phyloP scores from a whole-genome alignment of 2,888 invertebrate species.

The Eristalinus aeneus region DNA sequence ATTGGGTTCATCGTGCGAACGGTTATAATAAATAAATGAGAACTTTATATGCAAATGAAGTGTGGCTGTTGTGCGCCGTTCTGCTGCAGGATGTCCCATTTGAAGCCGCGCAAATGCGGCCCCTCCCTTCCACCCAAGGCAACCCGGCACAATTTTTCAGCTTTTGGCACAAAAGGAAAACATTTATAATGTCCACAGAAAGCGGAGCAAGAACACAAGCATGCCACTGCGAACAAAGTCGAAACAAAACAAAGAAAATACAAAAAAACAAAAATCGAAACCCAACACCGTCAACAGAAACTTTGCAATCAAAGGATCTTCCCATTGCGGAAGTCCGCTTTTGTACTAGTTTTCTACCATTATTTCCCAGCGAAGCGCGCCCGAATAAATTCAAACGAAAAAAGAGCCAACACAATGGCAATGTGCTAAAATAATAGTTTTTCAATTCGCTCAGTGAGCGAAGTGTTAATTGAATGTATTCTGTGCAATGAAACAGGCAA shows the following conservation, averaged over 20 bases:
- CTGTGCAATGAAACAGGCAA: background rate
- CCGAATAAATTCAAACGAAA: background rate
- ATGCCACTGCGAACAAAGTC: background rate
- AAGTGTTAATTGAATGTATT: constrained; percentile 47
- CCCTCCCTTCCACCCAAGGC: too few relatives aligned
- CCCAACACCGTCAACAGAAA: constrained; percentile 5
- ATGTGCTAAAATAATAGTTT: constrained; percentile 38
- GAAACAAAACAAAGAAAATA: background rate
- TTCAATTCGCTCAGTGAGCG: constrained; percentile 18
- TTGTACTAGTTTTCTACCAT: constrained; percentile 4
- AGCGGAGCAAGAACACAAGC: background rate
- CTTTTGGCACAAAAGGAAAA: constrained; percentile 13
- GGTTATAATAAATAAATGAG: constrained; percentile 24
- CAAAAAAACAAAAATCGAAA: background rate
- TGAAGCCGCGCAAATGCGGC: background rate
- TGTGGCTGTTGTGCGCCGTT: background rate
- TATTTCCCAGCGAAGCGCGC: background rate
- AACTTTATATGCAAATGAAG: constrained; percentile 39
- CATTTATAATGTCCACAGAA: constrained; percentile 20
- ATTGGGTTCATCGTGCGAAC: constrained; percentile 25
- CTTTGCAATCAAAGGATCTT: constrained; percentile 35
- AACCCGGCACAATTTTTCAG: background rate
- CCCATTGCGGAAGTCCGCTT: constrained; percentile 22
- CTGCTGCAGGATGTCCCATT: background rate
- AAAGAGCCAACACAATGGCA: background rate